Evolutionary conservation across 2,113 vertebrate species (phyloP).

Genomic region (Oxygymnocypris stewartii): DNA sequence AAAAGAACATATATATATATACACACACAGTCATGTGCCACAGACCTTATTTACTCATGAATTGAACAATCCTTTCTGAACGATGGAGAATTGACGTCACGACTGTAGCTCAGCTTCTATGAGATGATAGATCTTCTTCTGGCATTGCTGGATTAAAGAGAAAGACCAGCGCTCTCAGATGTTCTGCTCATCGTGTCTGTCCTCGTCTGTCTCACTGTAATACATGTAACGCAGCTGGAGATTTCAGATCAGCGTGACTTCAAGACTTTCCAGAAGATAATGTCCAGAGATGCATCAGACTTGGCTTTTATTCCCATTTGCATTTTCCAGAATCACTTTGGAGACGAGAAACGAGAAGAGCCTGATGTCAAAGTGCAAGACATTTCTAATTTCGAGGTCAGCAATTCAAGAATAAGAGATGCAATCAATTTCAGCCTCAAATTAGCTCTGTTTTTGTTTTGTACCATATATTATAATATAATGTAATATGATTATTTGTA

Average conservation of each 20-base stretch:
- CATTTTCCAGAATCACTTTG: constrained; percentile 57
- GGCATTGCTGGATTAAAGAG: no score
- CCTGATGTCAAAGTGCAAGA: constrained; percentile 44
- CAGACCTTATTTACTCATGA: no score
- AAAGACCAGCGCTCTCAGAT: constrained; percentile 48
- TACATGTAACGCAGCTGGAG: background rate
- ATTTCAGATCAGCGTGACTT: background rate
- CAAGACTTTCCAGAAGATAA: background rate
- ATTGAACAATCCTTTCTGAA: no score
- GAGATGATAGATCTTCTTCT: constrained; percentile 66
- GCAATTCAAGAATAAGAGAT: no score
- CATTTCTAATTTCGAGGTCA: background rate
- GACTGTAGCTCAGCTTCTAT: no score
- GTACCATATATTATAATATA: no score
- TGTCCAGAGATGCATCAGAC: background rate
- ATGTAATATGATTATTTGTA: no score
- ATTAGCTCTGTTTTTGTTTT: no score
- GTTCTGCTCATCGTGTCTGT: background rate
- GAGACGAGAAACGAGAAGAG: constrained; percentile 62
- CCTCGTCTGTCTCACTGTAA: background rate
- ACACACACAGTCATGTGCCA: no score
- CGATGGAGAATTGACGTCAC: no score
- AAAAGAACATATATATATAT: no score
- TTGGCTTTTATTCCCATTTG: constrained; percentile 37
- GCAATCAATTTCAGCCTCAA: no score